Evolutionary conservation across 92 coral and sea anemone genomes (phyloP).

Genomic region (Zoanthus gigantus): DNA sequence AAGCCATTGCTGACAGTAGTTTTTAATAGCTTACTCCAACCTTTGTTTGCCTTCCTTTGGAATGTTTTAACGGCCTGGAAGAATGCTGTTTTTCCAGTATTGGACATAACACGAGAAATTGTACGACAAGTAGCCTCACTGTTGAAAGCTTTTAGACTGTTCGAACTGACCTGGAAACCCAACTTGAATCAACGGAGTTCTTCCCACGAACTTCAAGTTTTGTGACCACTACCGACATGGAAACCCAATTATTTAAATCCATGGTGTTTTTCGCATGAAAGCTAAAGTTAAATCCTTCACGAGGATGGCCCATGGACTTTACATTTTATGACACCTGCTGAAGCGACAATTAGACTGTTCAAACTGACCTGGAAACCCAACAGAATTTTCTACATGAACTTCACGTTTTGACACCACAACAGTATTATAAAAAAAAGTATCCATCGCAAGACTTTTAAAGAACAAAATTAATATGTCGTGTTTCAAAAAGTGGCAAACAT

Average conservation of each 20-base stretch:
- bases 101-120: constrained; percentile 75
- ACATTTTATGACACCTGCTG: constrained; percentile 34
- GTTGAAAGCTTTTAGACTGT: constrained; percentile 84
- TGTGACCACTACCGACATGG: not conserved
- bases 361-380: constrained; percentile 89
- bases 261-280: too few relatives aligned
- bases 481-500: too few relatives aligned
- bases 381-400: not conserved
- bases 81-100: constrained; percentile 80
- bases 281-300: too few relatives aligned
- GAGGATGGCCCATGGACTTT: too few relatives aligned
- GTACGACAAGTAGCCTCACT: constrained; percentile 68
- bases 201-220: constrained; percentile 12
- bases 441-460: too few relatives aligned
- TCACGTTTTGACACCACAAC: not conserved
- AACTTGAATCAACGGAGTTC: not conserved
- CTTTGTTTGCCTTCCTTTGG: constrained; percentile 72
- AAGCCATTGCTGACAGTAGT: constrained; percentile 78
- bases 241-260: too few relatives aligned
- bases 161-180: constrained; percentile 94
- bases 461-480: too few relatives aligned
- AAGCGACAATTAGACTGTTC: constrained; percentile 84
- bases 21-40: constrained; percentile 90
- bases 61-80: constrained; percentile 76
- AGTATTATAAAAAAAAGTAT: too few relatives aligned